These are phyloP conservation scores for Metellina segmentata DNA, from an alignment of 2,888 invertebrate genomes.

Conservation along the genomic window DNA sequence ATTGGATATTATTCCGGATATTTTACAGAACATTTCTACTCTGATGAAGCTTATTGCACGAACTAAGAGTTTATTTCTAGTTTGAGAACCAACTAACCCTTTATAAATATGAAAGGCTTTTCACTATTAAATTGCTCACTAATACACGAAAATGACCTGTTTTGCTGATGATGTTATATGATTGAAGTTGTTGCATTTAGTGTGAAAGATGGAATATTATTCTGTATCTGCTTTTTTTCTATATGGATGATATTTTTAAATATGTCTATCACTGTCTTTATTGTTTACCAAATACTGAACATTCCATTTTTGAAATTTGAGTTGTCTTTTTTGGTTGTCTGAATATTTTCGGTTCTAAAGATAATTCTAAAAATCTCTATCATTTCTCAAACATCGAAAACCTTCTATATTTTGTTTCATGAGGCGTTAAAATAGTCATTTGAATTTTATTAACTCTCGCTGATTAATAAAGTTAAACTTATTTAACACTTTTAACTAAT, in stretches of 20 bases:
- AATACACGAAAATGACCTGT: not conserved
- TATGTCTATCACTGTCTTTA: not conserved
- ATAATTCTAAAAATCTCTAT: too few species aligned
- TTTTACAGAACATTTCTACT: not conserved
- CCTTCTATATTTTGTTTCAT: too few species aligned
- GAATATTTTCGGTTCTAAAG: not conserved
- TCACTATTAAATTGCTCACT: constrained; percentile 14
- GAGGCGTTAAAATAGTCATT: too few species aligned
- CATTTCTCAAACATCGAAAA: too few species aligned
- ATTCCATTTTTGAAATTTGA: constrained; percentile 39
- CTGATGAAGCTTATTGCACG: not conserved
- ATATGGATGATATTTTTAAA: not conserved
- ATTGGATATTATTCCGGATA: constrained; percentile 6
- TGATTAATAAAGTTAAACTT: too few species aligned
- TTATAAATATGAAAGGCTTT: constrained; percentile 1
- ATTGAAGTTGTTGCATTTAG: not conserved
- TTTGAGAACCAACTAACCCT: constrained; percentile 15
- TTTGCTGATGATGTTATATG: not conserved
- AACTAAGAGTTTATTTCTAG: not conserved
- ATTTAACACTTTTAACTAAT: too few species aligned
- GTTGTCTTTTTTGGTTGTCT: not conserved
- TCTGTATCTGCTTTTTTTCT: not conserved
- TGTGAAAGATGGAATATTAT: not conserved
- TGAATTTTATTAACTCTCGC: too few species aligned
- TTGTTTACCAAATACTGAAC: not conserved